phyloP scores from a whole-genome alignment of 2,888 invertebrate species.

The Oscheius sp. region DNA sequence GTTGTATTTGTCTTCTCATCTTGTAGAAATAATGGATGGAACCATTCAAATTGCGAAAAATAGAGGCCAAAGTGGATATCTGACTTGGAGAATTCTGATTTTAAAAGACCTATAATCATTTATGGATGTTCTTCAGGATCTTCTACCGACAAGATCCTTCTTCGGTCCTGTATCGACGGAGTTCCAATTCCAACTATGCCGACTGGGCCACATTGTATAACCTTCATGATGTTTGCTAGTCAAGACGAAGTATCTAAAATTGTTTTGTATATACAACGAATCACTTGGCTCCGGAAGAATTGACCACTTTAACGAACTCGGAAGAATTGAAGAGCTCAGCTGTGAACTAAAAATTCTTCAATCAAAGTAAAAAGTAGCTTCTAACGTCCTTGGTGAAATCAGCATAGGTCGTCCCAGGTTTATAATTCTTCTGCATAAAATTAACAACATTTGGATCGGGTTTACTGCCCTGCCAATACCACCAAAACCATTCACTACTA shows the following conservation, averaged over 20 bases:
- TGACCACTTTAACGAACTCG: conserved; percentile 85
- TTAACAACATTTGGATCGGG: conserved; percentile 61
- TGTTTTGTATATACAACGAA: not conserved
- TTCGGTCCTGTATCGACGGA: conserved; percentile 73
- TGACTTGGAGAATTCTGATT: conserved; percentile 43
- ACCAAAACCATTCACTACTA: conserved; percentile 82
- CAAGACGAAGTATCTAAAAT: conserved; percentile 73
- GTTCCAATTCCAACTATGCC: conserved; percentile 74
- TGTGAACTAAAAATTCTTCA: conserved; percentile 77
- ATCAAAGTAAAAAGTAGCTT: too few relatives aligned
- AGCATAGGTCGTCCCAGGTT: conserved; percentile 86
- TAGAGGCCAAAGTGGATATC: conserved; percentile 69
- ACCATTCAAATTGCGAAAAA: conserved; percentile 70
- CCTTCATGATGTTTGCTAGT: conserved; percentile 75
- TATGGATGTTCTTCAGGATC: not conserved
- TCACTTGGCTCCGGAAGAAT: conserved; percentile 85
- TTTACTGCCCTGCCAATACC: conserved; percentile 64
- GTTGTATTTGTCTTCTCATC: conserved; percentile 54
- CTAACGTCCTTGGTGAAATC: conserved; percentile 79
- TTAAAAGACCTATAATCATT: conserved; percentile 41
- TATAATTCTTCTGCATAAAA: conserved; percentile 85
- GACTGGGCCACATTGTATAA: conserved; percentile 73
- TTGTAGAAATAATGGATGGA: conserved; percentile 63
- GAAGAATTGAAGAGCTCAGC: conserved; percentile 87
- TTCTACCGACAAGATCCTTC: conserved; percentile 72